Evolutionary conservation across 2,797 vertebrate species (phyloP), one percentile per base, ranked within the genome.

Genomic region (Microcaecilia unicolor): DNA sequence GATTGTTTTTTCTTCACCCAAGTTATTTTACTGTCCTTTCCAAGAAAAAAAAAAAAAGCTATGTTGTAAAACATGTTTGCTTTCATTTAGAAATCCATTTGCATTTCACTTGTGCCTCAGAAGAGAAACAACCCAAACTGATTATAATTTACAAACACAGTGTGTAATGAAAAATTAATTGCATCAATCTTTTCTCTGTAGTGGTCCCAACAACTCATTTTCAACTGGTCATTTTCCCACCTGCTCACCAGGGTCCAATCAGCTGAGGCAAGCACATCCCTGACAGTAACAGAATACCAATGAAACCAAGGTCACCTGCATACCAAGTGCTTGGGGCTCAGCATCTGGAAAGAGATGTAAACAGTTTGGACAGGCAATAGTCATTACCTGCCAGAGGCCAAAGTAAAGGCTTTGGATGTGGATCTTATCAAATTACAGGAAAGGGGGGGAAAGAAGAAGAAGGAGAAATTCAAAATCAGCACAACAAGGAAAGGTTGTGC

Each of bases 91-190:
- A 45, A 67, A 52, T 45, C 11, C 41, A 75, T 81, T 76, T 81
- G 65, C 64, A 75, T 83, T 83, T 80, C 72, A 66, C 75, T 78
- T 81, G 64, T 71, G 63, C 59, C 65, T 68, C 67, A 44, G 37
- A 71, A 49, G 59, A 70, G 47, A 67, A 66, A 74, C 67, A 77
- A 75, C 73, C 74, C 43, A 52, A 72, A 66, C 67, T 80, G 74
- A 86, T 83, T 82, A 79, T 67, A 80, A 76, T 76, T 76, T 26
- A 15, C 59, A 65, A 76, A 64, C 72, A 60, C 55, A 62, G 66
- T 61, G 61, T 5, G 17, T 81, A 84, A 85, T 87, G 80, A 88
- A 87, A 86, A 83, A 84, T 78, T 83, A 88, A 85, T 88, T 80
- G 62, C 71, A 75, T 80, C 81, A 77, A 73, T 86, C 78, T 80